Conservation (phyloP, 2,113 vertebrate species). For the Romanogobio albipinnatus region DNA sequence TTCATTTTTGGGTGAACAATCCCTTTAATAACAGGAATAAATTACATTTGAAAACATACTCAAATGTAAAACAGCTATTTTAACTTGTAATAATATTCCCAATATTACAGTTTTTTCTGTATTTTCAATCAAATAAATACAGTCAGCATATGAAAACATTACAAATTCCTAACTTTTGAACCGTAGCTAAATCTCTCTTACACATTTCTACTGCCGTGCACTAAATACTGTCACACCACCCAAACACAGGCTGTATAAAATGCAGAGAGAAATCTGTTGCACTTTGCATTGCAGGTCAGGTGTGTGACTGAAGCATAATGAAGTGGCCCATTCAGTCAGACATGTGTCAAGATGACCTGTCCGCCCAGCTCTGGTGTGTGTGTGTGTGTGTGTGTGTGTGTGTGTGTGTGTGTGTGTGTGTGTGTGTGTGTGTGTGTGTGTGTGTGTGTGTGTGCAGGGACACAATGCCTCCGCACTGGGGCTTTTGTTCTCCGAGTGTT, state of each 20-base stretch:
- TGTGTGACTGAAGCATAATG: slow-evolving; percentile 19
- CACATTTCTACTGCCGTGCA: background rate
- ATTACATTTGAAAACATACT: background rate
- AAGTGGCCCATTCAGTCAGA: background rate
- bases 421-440: background rate
- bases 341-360: slow-evolving; percentile 9
- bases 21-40: background rate
- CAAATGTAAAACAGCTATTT: background rate
- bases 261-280: background rate
- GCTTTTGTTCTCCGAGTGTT: background rate
- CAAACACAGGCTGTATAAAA: background rate
- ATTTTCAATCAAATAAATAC: background rate
- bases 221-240: background rate
- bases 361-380: background rate
- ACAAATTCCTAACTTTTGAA: background rate
- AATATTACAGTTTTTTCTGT: background rate
- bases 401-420: background rate
- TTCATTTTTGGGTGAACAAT: too few relatives aligned
- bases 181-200: background rate
- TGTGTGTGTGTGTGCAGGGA: background rate
- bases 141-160: background rate
- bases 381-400: slow-evolving; percentile 3
- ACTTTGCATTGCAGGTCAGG: background rate
- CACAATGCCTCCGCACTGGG: background rate
- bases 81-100: background rate